Evolutionary conservation across 2,888 invertebrate species (phyloP), one percentile per base, ranked within the genome.

Genomic region (Euphydryas editha): DNA sequence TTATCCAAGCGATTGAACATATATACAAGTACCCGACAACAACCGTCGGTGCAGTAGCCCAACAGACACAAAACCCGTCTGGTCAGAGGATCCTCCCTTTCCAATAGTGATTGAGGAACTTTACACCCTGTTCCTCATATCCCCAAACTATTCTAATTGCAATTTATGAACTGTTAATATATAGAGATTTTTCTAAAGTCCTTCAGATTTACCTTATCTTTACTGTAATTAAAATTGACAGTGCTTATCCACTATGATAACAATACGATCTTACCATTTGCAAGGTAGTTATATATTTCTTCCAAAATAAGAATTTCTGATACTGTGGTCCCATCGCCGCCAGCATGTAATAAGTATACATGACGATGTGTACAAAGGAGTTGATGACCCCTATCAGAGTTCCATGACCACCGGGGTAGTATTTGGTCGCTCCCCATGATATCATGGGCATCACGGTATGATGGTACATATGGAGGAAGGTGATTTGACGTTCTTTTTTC

Each of bases 391-490:
- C 97, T 76, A 98, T 97, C 79, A 98, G 96, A 2, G 98, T 98
- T 30, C 98, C 98, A 85, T 99, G 98, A 0, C 97, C 98, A 60
- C 97, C 97, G 65, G 95, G 94, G 80, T 94, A 96, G 83, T 97
- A 98, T 86, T 98, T 98, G 15, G 97, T 96, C 15, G 96, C 96
- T 55, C 97, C 97, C 98, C 98, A 99, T 61, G 97, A 97, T 77
- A 97, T 95, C 94, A 98, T 94, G 1, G 98, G 98, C 98, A 99
- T 99, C 54, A 98, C 96, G 0, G 98, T 97, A 82, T 99, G 98
- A 84, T 99, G 99, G 81, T 98, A 98, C 77, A 98, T 94, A 81
- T 99, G 98, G 62, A 99, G 94, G 83, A 97, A 97, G 0, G 97
- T 96, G 59, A 98, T 95, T 89, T 99, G 98, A 8, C 95, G 94